Evolutionary conservation across 2,797 vertebrate genomes (phyloP).

Genomic region (Chaunax sp.): DNA sequence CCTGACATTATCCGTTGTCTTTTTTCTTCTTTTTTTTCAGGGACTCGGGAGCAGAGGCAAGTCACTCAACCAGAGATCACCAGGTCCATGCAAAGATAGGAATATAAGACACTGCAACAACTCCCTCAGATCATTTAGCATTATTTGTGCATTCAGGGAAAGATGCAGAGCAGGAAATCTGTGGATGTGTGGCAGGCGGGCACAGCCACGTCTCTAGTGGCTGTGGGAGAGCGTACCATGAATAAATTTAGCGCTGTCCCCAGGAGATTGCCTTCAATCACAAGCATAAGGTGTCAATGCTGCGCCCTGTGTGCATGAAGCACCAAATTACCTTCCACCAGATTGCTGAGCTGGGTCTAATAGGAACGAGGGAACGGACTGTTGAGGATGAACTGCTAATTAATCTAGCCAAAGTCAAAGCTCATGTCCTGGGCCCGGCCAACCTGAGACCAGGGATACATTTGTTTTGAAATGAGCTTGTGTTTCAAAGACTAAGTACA

Average conservation of each 20-base stretch:
- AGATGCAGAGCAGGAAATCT: constrained; percentile 79
- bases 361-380: constrained; percentile 70
- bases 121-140: constrained; percentile 78
- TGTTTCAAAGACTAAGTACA: constrained; percentile 7
- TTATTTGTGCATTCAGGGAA: constrained; percentile 79
- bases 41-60: constrained; percentile 28
- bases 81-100: constrained; percentile 45
- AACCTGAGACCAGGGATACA: constrained; percentile 51
- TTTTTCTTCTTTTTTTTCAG: constrained; percentile 32
- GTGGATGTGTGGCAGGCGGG: constrained; percentile 72
- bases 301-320: constrained; percentile 77
- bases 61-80: constrained; percentile 54
- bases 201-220: constrained; percentile 80
- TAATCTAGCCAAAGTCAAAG: constrained; percentile 78
- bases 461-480: constrained; percentile 32
- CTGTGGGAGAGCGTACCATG: constrained; percentile 79
- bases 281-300: constrained; percentile 85
- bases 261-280: constrained; percentile 87
- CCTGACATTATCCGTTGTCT: constrained; percentile 55
- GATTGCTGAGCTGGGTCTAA: constrained; percentile 81
- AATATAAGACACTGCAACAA: constrained; percentile 67
- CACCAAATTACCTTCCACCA: constrained; percentile 83
- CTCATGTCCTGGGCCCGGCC: constrained; percentile 66
- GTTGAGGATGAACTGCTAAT: constrained; percentile 77
- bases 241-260: constrained; percentile 84